Evolutionary conservation across 35 echinoderm and acorn worm species (phyloP).

Genomic region (Holothuria glaberrima): DNA sequence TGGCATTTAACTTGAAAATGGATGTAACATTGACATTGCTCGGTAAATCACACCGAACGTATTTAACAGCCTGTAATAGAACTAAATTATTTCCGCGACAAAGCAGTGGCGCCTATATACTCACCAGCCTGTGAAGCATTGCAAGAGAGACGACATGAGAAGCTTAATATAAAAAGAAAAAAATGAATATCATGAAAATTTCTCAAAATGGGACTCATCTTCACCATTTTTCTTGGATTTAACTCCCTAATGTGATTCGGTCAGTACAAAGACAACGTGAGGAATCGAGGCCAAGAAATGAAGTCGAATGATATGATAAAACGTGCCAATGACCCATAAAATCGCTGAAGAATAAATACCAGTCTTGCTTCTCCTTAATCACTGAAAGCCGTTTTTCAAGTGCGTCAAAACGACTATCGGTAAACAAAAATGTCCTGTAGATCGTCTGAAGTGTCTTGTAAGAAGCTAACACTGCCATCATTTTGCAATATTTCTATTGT

Average conservation of each 20-base stretch:
- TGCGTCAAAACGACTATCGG: slow-evolving; percentile 25
- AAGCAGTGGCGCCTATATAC: background rate
- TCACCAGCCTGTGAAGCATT: too few species aligned
- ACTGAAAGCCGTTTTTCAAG: slow-evolving; percentile 34
- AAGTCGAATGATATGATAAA: background rate
- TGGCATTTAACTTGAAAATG: slow-evolving; percentile 37
- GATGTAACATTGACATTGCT: slow-evolving; percentile 29
- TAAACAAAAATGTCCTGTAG: slow-evolving; percentile 1
- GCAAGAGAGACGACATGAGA: too few species aligned
- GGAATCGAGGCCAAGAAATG: too few species aligned
- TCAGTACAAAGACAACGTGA: too few species aligned
- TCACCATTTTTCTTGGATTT: too few species aligned
- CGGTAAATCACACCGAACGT: slow-evolving; percentile 31
- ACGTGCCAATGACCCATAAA: slow-evolving; percentile 36
- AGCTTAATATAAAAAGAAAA: too few species aligned
- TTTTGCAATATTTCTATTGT: too few species aligned
- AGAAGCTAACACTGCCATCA: too few species aligned
- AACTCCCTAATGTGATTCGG: too few species aligned
- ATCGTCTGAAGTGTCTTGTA: too few species aligned
- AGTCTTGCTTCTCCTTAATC: background rate
- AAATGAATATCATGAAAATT: too few species aligned
- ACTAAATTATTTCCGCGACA: slow-evolving; percentile 13
- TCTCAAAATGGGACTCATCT: too few species aligned
- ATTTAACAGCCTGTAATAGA: slow-evolving; percentile 39
- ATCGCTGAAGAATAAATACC: background rate